These are phyloP conservation scores for Intellagama lesueurii DNA, from an alignment of 2,797 vertebrate species.

Conservation along the genomic window DNA sequence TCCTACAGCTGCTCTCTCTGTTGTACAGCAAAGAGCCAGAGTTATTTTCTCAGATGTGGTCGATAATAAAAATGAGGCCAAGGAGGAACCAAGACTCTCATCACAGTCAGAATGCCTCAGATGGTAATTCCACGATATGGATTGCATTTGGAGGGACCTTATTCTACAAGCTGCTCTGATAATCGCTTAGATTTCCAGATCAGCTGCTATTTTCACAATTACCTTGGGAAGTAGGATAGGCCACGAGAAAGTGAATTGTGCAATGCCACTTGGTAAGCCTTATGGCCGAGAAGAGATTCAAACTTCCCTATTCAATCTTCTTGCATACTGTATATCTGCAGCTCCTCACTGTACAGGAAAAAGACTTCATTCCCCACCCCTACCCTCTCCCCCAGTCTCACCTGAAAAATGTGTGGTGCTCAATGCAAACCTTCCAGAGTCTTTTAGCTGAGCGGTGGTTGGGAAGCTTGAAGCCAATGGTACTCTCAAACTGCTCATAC, in stretches of 20 bases:
- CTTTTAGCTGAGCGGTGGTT: conserved; percentile 97
- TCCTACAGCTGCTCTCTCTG: not conserved
- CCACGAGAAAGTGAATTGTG: not conserved
- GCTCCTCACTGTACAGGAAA: not conserved
- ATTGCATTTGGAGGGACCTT: not conserved
- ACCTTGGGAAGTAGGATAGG: not conserved
- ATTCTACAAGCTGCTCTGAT: not conserved
- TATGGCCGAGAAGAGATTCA: not conserved
- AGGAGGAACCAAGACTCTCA: not conserved
- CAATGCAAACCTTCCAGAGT: conserved; percentile 99
- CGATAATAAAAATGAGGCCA: not conserved
- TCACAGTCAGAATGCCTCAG: not conserved
- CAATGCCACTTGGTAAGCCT: not conserved
- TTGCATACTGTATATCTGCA: not conserved
- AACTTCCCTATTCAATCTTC: not conserved
- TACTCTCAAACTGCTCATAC: conserved; percentile 91
- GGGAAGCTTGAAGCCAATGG: conserved; percentile 97
- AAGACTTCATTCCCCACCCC: not conserved
- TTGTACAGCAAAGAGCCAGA: not conserved
- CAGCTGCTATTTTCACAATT: not conserved
- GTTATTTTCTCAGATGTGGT: not conserved
- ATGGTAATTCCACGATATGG: not conserved
- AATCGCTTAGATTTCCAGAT: no score
- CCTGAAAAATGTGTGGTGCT: conserved; percentile 99
- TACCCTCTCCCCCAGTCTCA: conserved; percentile 72